Evolutionary conservation across 2,113 vertebrate species (phyloP).

Genomic region (Cinclus mexicanus): DNA sequence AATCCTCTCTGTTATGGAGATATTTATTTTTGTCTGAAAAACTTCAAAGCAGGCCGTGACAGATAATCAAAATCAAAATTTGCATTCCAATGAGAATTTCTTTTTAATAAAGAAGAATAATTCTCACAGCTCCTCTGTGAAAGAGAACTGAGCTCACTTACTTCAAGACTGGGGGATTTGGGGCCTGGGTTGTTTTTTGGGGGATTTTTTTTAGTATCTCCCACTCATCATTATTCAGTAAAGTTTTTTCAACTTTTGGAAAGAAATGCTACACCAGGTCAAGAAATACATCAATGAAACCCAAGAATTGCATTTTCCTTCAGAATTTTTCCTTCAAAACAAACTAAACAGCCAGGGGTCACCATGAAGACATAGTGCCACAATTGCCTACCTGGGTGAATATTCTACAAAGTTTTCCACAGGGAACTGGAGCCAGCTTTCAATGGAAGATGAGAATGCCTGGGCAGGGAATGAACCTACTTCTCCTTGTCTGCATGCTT

Average conservation of each 20-base stretch:
- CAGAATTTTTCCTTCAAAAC: neutral
- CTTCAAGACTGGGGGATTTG: neutral
- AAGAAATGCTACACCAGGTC: neutral
- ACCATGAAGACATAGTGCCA: neutral
- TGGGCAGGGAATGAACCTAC: neutral
- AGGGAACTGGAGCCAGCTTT: neutral
- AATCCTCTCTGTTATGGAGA: slow-evolving; percentile 84
- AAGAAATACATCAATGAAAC: neutral
- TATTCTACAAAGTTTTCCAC: neutral
- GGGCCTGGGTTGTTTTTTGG: neutral
- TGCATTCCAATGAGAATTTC: slow-evolving; percentile 79
- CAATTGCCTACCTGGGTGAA: neutral
- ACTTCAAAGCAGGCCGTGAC: slow-evolving; percentile 83
- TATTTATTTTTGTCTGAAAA: slow-evolving; percentile 85
- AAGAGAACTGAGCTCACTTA: slow-evolving; percentile 51
- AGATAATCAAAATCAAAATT: slow-evolving; percentile 86
- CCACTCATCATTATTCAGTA: neutral
- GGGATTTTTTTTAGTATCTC: neutral
- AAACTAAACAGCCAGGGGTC: neutral
- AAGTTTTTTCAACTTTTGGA: neutral
- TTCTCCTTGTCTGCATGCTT: rapidly evolving
- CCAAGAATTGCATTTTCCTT: neutral
- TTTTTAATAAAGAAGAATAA: slow-evolving; percentile 75
- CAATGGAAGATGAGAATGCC: neutral
- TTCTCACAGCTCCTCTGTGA: slow-evolving; percentile 70